phyloP scores from a whole-genome alignment of 1,140 invertebrate genomes.

The Pantala flavescens region DNA sequence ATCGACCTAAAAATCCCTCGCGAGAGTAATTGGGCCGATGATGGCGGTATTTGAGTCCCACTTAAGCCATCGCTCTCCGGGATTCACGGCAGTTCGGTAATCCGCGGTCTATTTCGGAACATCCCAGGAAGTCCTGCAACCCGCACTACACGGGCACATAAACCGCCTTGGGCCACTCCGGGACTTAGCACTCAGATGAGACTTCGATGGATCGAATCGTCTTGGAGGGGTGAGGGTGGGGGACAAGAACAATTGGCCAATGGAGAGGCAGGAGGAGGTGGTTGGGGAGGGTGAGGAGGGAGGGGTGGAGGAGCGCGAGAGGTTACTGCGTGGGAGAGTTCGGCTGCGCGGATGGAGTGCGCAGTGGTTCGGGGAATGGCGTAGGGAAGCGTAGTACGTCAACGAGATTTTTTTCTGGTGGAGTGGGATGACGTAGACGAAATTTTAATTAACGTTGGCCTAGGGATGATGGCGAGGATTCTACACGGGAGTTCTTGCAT shows the following conservation, averaged over 20 bases:
- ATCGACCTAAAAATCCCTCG: neutral
- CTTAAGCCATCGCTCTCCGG: neutral
- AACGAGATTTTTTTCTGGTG: no score
- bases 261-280: slow-evolving; percentile 1
- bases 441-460: neutral
- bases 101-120: slow-evolving; percentile 7
- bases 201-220: slow-evolving; percentile 4
- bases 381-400: no score
- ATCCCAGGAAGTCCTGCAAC: slow-evolving; percentile 3
- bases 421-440: neutral
- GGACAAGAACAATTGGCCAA: neutral
- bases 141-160: neutral
- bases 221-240: neutral
- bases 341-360: neutral
- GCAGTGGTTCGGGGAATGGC: neutral
- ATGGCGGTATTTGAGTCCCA: neutral
- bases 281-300: neutral
- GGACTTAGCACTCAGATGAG: slow-evolving; percentile 3
- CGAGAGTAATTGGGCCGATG: neutral
- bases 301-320: neutral
- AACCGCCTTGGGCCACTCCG: neutral
- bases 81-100: neutral
- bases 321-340: neutral
- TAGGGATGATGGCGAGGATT: neutral
- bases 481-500: neutral